Percentiles rank a stretch among this genome's conserved stretches.
phyloP scores from a whole-genome alignment of 2,797 vertebrate species.

The Clarias fuscus region DNA sequence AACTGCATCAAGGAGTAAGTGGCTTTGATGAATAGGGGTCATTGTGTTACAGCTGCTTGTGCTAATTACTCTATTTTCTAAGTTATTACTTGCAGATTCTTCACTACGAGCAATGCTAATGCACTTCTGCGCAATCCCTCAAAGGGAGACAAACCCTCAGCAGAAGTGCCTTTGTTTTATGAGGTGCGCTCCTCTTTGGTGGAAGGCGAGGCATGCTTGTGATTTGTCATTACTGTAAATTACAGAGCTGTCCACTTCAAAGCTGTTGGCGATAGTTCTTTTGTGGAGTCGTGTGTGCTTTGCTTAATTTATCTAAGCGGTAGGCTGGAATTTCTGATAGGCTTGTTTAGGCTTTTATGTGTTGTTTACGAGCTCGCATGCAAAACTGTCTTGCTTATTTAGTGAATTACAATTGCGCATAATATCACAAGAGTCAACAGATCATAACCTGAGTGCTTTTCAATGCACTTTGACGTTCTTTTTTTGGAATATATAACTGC shows the following conservation, averaged over 20 bases:
- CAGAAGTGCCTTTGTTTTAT: constrained; percentile 49
- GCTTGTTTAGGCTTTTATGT: constrained; percentile 30
- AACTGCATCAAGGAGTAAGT: constrained; percentile 58
- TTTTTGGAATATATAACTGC: constrained; percentile 13
- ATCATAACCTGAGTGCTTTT: constrained; percentile 24
- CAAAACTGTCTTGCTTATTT: constrained; percentile 17
- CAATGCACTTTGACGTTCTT: constrained; percentile 22
- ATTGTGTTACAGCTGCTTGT: constrained; percentile 62
- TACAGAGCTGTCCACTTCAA: constrained; percentile 48
- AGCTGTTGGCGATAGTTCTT: constrained; percentile 40
- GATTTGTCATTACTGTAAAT: constrained; percentile 49
- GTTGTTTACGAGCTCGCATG: constrained; percentile 28
- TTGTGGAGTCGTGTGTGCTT: constrained; percentile 26
- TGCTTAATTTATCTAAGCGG: constrained; percentile 37
- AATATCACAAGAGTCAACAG: constrained; percentile 15
- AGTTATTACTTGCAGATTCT: constrained; percentile 59
- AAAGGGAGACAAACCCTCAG: constrained; percentile 44
- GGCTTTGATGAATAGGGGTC: constrained; percentile 62
- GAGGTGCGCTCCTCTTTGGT: constrained; percentile 38
- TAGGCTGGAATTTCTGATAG: constrained; percentile 21
- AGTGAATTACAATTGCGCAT: constrained; percentile 29
- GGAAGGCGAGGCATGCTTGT: constrained; percentile 42
- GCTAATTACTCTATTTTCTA: constrained; percentile 62
- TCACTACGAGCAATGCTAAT: constrained; percentile 55
- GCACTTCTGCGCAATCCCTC: constrained; percentile 48